Evolutionary conservation across 1,140 invertebrate genomes (phyloP), one percentile per base, ranked within the genome.

Genomic region (Goniozus legneri): DNA sequence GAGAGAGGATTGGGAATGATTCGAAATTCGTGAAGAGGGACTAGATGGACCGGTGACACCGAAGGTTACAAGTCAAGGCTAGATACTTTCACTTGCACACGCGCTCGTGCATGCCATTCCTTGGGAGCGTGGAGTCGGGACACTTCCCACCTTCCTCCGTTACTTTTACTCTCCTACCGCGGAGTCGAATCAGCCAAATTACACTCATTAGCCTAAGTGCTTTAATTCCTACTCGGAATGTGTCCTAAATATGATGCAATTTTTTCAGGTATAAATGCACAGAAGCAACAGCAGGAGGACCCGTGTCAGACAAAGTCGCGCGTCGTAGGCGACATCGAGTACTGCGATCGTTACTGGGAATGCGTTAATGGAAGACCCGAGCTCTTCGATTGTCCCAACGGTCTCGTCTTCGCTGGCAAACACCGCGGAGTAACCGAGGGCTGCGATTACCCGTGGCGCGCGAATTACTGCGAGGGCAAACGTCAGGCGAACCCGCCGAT

Each of bases 341-440:
- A 92, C 63, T 93, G 91, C 62, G 90, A 92, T 71, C 82, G 88
- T 52, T 92, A 91, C 63, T 92, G 89, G 88, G 89, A 92, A 67
- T 93, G 90, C 62, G 80, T 87, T 7, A 79, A 77, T 46, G 87
- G 87, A 0, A 84, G 88, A 57, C 83, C 87, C 0, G 85, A 91
- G 50, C 75, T 91, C 22, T 91, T 89, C 67, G 89, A 92, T 74
- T 95, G 91, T 68, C 91, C 91, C 22, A 95, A 93, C 62, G 91
- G 91, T 6, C 71, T 93, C 20, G 91, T 92, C 2, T 95, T 89
- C 73, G 88, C 91, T 21, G 91, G 91, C 0, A 91, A 91, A 65
- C 85, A 91, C 62, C 77, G 88, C 19, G 89, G 89, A 2, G 88
- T 92, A 1, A 88, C 89, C 1, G 88, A 92, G 65, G 88, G 88